Conservation (phyloP, 1,140 invertebrate genomes). For the Platyscapa corneri region DNA sequence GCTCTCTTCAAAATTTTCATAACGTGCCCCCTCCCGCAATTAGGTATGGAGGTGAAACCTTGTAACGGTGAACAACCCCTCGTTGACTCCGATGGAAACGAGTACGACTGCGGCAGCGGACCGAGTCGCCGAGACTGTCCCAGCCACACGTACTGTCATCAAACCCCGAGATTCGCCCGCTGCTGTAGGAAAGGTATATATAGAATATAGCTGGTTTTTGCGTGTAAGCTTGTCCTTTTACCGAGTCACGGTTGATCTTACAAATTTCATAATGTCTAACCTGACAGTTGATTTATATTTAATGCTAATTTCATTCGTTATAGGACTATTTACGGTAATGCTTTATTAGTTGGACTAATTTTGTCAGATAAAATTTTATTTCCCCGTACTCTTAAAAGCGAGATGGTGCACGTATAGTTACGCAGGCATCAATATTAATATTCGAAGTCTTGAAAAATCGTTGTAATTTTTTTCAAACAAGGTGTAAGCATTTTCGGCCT, state of each 20-base stretch:
- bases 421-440: too few relatives aligned
- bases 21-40: not conserved
- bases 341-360: not conserved
- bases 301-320: not conserved
- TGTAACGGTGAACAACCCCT: conserved; percentile 89
- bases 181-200: conserved; percentile 86
- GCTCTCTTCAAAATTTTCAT: not conserved
- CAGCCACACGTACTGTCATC: conserved; percentile 87
- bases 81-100: conserved; percentile 80
- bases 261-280: not conserved
- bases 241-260: not conserved
- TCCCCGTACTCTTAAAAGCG: too few relatives aligned
- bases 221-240: too few relatives aligned
- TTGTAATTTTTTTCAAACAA: not conserved
- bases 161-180: conserved; percentile 84
- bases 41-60: conserved; percentile 88
- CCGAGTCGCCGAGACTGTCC: conserved; percentile 87
- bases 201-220: conserved; percentile 49
- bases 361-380: too few relatives aligned
- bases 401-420: too few relatives aligned
- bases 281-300: not conserved
- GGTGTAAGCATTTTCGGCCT: not conserved
- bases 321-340: not conserved
- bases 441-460: too few relatives aligned
- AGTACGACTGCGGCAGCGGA: conserved; percentile 90